Base-by-base conservation (phyloP, 2,113 vertebrate genomes). In the Pica pica region DNA sequence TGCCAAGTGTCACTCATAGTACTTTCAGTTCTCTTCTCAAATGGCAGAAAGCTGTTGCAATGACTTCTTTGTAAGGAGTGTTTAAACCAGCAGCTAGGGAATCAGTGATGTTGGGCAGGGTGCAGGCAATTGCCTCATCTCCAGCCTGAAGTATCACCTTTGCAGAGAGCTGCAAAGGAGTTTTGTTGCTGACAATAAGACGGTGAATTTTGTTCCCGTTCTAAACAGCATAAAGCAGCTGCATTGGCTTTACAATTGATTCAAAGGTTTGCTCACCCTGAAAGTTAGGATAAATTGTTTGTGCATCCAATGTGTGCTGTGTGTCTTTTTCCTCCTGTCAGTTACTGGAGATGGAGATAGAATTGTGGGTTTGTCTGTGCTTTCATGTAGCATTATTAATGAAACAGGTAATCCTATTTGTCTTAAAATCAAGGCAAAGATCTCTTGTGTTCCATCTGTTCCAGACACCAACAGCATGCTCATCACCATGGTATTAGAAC, bases 391-490 rank as follows among this genome's bases (percentile, higher is more conserved):
- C 73, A 12, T 95, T 96, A 39, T 93, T 95, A 92, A 97, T 96
- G 92, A 97, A 95, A 93, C 93, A 97, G 96, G 95, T 97, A 97
- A 97, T 91, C 71, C 85, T 69, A 55, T 91, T 94, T 96, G 85
- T 91, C 87, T 94, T 70, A 49, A 93, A 96, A 94, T 94, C 82
- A 46, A 93, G 76, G 93, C 64, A 86, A 64, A 49, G 88, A 91
- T 90, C 85, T 95, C 82, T 94, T 59, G 42, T 83, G 75, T 88
- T 83, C 93, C 90, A 95, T 96, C 92, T 96, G 87, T 94, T 94
- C 55, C 92, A 93, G 93, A 88, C 92, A 88, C 44, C 53, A 63
- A 23, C 71, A 96, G 76, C 87, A 70, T 39, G 82, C 52, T 95
- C 82, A 96, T 95, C 92, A 90, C 93, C 92, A 93, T 95, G 94